Evolutionary conservation across 2,113 vertebrate genomes (phyloP), one percentile per base, ranked within the genome.

Genomic region (Entelurus aequoreus): DNA sequence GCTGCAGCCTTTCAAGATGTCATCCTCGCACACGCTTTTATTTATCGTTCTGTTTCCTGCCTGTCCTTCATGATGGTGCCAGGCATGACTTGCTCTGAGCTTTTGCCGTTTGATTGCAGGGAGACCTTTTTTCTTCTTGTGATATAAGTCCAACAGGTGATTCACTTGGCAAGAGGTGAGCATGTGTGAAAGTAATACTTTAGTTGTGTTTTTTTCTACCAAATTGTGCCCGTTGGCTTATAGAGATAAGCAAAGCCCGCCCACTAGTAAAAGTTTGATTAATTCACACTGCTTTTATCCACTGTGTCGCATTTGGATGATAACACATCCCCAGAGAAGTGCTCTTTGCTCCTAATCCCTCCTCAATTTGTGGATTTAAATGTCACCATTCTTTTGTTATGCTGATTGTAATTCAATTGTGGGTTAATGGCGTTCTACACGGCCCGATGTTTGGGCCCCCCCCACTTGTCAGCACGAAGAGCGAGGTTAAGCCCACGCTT

Each of bases 321-420:
- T 80, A 83, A 78, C 38, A 4, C 72, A 62, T 48, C 78, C 74
- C 60, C 48, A 48, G 65, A 82, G 80, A 75, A 73, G 60, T 54
- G 52, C 55, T 75, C 75, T 77, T 69, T 77, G 66, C 60, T 66
- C 71, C 42, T 80, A 85, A 82, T 85, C 73, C 79, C 62, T 37
- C 58, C 58, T 60, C 42, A 54, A 78, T 76, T 81, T 77, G 71
- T 72, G 80, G 80, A 79, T 85, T 86, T 82, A 80, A 84, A 82
- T 74, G 78, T 82, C 80, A 74, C 63, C 65, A 60, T 5, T 70
- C 64, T 55, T 85, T 84, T 87, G 84, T 83, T 65, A 79, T 74
- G 69, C 56, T 74, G 74, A 80, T 81, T 70, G 75, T 82, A 78
- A 84, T 87, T 86, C 77, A 79, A 87, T 83, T 86, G 74, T 64